Conservation (phyloP, 2,113 vertebrate species). For the Poeciliopsis retropinna region DNA sequence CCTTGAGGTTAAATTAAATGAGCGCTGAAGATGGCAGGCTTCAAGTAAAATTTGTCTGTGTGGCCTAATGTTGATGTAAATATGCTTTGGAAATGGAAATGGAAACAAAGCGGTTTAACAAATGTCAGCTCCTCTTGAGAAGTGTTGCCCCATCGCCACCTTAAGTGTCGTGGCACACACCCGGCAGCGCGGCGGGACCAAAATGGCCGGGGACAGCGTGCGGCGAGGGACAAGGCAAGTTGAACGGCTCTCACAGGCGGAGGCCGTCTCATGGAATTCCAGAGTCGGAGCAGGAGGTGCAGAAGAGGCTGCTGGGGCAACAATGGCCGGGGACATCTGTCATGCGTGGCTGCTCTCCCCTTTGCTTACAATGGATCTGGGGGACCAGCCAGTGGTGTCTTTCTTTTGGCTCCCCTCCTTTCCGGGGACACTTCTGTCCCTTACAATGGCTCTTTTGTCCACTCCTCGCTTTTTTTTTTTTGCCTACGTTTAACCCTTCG, state of each 20-base stretch:
- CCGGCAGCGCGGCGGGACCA: neutral
- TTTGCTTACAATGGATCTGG: constrained; percentile 76
- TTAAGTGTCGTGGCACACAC: constrained; percentile 2
- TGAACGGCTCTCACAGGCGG: constrained; percentile 53
- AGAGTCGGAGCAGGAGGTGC: constrained; percentile 70
- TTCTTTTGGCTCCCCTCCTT: constrained; percentile 80
- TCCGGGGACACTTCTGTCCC: constrained; percentile 79
- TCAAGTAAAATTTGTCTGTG: constrained; percentile 18
- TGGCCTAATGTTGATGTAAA: neutral
- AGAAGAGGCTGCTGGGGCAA: constrained; percentile 76
- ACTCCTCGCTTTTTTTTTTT: constrained; percentile 61
- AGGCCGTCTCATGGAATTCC: constrained; percentile 75
- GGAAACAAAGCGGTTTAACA: neutral
- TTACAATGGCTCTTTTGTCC: constrained; percentile 82
- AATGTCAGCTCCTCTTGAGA: constrained; percentile 48
- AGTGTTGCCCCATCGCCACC: constrained; percentile 17
- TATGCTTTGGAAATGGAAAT: neutral
- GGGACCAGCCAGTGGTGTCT: constrained; percentile 77
- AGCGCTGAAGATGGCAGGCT: constrained; percentile 37
- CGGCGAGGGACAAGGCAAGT: constrained; percentile 23
- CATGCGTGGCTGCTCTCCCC: constrained; percentile 83
- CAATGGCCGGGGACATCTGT: constrained; percentile 83
- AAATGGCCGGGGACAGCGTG: constrained; percentile 10
- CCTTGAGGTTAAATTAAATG: constrained; percentile 6
- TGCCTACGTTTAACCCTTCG: constrained; percentile 80